Base-by-base conservation (phyloP, 2,113 vertebrate species). In the Plecturocebus donacophilus region DNA sequence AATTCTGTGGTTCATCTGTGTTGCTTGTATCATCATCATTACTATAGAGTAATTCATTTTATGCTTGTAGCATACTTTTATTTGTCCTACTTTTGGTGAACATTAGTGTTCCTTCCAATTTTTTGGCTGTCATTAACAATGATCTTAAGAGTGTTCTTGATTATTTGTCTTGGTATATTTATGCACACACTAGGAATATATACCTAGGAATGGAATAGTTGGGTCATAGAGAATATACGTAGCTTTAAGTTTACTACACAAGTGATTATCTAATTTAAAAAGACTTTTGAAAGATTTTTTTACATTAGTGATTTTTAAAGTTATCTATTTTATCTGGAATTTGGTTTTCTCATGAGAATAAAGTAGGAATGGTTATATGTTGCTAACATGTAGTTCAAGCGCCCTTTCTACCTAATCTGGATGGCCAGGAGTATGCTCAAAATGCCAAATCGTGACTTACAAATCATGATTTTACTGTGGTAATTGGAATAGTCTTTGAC, bases 181-280 rank as follows among this genome's bases (percentile, higher is more conserved):
- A 23, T 86, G 42, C 9, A 42, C 6, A 61, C 3, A 73, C 4
- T 49, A 88, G 56, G n/a, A 73, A 32, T 77, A 16, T 80, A 70
- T 10, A 20, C 40, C 35, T 92, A 87, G 56, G 35, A 66, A 52
- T 85, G 20, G 47, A 84, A 71, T 42, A 84, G 32, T 61, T 87
- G 40, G 25, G 47, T 87, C 52, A 58, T n/a, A 90, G 73, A 58
- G 52, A 86, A 27, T 75, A 11, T 80, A 25, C 14, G 5, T 71
- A 94, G 3, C 27, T 81, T 93, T 64, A 94, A 23, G 54, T 94
- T 96, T 91, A 23, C 32, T 95, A 91, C 13, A 12, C 87, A 68
- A 86, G 25, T 75, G 32, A 81, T 92, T 93, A n/a, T 42, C 89
- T n/a, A 16, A 85, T 19, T 88, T 75, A 93, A 35, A 82, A 90